Evolutionary conservation across 2,888 invertebrate species (phyloP).

Genomic region (Mythimna lalbum): DNA sequence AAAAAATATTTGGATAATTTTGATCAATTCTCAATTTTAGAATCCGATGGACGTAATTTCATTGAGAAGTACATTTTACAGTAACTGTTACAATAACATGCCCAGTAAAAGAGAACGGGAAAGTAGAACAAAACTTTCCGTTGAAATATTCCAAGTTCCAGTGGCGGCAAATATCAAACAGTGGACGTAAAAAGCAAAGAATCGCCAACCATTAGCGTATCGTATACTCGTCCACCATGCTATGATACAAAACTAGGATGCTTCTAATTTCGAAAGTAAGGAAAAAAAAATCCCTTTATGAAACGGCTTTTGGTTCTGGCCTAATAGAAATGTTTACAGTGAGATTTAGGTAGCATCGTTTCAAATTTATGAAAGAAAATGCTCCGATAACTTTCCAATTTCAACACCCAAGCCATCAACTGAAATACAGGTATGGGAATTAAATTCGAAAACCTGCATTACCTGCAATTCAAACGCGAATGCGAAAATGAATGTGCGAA

Average conservation of each 20-base stretch:
- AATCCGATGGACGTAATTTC: background rate
- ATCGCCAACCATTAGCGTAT: slow-evolving; percentile 48
- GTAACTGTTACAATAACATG: slow-evolving; percentile 12
- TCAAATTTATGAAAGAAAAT: slow-evolving; percentile 2
- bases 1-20: background rate
- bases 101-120: background rate
- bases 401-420: background rate
- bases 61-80: background rate
- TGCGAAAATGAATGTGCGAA: slow-evolving; percentile 18
- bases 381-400: background rate
- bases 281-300: background rate
- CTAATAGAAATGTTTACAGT: background rate
- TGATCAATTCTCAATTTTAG: too few species aligned
- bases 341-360: background rate
- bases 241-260: slow-evolving; percentile 31
- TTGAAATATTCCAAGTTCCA: slow-evolving; percentile 30
- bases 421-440: background rate
- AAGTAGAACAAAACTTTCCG: slow-evolving; percentile 27
- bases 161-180: slow-evolving; percentile 45
- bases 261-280: background rate
- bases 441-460: background rate
- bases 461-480: background rate
- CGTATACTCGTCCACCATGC: slow-evolving; percentile 35
- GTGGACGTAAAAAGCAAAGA: slow-evolving; percentile 34
- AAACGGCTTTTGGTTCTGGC: background rate